phyloP scores from a whole-genome alignment of 1,140 invertebrate genomes.

The Leptopilina boulardi region DNA sequence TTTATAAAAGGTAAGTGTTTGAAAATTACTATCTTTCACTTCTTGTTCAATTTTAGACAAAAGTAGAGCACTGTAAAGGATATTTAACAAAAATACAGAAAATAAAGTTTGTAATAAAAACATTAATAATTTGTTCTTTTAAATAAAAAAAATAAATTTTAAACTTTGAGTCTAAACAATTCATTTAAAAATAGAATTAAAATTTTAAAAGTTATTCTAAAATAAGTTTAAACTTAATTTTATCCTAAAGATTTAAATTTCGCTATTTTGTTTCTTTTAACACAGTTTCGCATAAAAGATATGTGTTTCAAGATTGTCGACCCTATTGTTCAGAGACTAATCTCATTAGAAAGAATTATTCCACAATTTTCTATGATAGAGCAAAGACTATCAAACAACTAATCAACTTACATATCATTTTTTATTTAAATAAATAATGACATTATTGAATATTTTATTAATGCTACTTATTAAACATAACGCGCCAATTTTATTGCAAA shows the following conservation, averaged over 20 bases:
- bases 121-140: not conserved
- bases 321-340: not conserved
- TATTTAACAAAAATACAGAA: not conserved
- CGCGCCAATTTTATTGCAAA: too few species aligned
- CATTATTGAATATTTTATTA: not conserved
- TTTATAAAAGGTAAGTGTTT: not conserved
- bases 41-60: not conserved
- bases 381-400: not conserved
- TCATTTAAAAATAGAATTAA: too few species aligned
- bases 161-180: not conserved
- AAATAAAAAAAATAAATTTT: not conserved
- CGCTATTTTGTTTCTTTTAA: not conserved
- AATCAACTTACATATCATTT: not conserved
- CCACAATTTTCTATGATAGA: not conserved
- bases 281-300: not conserved
- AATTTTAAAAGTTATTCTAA: too few species aligned
- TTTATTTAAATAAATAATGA: not conserved
- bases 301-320: constrained; percentile 17
- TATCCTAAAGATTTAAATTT: not conserved
- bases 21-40: constrained; percentile 14
- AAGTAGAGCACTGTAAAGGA: not conserved
- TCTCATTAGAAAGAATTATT: constrained; percentile 10
- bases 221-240: too few species aligned
- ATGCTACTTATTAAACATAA: too few species aligned
- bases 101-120: not conserved